Base-by-base conservation (phyloP, 2,113 vertebrate genomes). In the Zapornia atra region DNA sequence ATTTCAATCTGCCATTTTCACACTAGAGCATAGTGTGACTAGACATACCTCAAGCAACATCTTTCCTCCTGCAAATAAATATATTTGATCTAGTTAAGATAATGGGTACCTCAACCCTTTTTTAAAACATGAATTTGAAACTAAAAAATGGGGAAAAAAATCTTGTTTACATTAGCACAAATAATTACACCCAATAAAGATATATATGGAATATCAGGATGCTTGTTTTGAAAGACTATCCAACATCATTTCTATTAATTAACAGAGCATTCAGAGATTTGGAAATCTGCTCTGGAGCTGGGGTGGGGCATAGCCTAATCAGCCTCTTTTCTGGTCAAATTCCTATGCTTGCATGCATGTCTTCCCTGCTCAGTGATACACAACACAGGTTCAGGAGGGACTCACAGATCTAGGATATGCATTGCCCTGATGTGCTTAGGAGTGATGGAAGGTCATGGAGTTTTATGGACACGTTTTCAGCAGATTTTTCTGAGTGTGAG, bases 241-340 rank as follows among this genome's bases (percentile, higher is more conserved):
- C 40, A 66, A 42, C 83, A 42, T 26, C 34, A 60, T 88, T 91
- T 20, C 33, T 71, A 64, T 57, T 93, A 81, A 90, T 92, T 96
- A 92, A 92, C 25, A 42, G 33, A 68, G 48, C n/a, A 95, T 92
- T 96, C 80, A 95, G 31, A 88, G 28, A 86, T 76, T 88, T 95
- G 88, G 88, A 95, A 89, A 86, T 84, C 80, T 54, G 29, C 57
- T 87, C 61, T 87, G 86, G 48, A 92, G 38, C 5, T 9, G n/a
- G 7, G n/a, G 16, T 59, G 34, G 72, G 6, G 2, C 84, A 82
- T 14, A 85, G 80, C 36, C 93, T 92, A 50, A 88, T 93, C 92
- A 92, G 80, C 77, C 53, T 83, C 92, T 59, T 28, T 75, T 95
- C 86, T 93, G 75, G 75, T 48, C 88, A 91, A 6, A 82, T n/a